Evolutionary conservation across 2,113 vertebrate genomes (phyloP), one percentile per base, ranked within the genome.

Genomic region (Chloropsis cyanopogon): DNA sequence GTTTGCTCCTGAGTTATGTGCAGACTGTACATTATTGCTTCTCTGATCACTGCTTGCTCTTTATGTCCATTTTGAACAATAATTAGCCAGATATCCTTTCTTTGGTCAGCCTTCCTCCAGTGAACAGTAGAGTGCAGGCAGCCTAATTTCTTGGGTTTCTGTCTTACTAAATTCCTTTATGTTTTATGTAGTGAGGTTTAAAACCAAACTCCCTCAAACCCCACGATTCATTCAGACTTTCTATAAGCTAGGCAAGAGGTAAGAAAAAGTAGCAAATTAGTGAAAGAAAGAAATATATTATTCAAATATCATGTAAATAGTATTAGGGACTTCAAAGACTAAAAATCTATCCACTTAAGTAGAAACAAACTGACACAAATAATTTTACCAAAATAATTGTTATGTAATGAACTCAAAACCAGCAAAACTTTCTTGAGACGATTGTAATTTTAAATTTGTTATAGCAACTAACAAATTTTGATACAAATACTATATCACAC

Each of bases 111-210:
- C 31, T 50, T 71, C 56, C 64, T 52, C 14, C 63, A 68, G 23
- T 15, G 33, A 80, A 16, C 3, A 46, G 23, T 0, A 1, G 26
- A 68, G 3, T n/a, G 20, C 1, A 4, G 28, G 23, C 14, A 56
- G 8, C 28, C 24, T 65, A 8, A 28, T 50, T 78, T 28, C 5
- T 24, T 33, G 23, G 3, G 3, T 20, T n/a, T 17, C 29, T 16
- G 20, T 37, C 49, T 39, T 52, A 15, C 7, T 46, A 15, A 66
- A 63, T 53, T 78, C 7, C 13, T 39, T 59, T 44, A 31, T 8
- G 16, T 86, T 71, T 66, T 53, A 41, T n/a, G 11, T 11, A 15
- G 2, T 7, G 20, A 71, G 1, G 7, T 63, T 68, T 50, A 46
- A 54, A 83, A 28, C 21, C 7, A 50, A 68, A 18, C 11, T 82